A percentile compares a stretch with the other conserved stretches of the same genome.
These are phyloP conservation scores for Paracentrotus lividus DNA, from an alignment of 53 echinoderm and acorn worm genomes.

Conservation along the genomic window DNA sequence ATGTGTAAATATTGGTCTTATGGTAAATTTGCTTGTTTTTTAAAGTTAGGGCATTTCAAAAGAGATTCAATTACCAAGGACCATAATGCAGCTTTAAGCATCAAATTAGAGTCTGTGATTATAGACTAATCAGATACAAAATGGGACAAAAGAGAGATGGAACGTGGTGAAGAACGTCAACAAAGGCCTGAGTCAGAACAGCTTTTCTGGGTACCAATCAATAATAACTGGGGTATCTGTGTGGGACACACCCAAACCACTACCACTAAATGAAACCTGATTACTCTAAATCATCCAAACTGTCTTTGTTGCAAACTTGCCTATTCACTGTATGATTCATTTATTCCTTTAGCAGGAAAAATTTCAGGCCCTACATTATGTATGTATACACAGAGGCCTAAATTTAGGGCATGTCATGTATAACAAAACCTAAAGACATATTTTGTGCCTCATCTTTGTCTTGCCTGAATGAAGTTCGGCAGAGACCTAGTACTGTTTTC, in stretches of 20 bases:
- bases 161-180: conserved; percentile 29
- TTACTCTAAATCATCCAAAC: background rate
- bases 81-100: too few relatives aligned
- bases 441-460: background rate
- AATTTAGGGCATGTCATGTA: background rate
- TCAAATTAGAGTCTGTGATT: too few relatives aligned
- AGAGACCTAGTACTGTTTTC: too few relatives aligned
- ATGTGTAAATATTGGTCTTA: too few relatives aligned
- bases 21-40: too few relatives aligned
- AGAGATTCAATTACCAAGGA: too few relatives aligned
- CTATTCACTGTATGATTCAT: background rate
- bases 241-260: background rate
- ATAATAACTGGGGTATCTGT: conserved; percentile 1
- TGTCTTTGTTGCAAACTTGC: conserved; percentile 19
- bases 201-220: background rate
- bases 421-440: background rate
- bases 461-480: too few relatives aligned
- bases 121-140: too few relatives aligned
- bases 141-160: conserved; percentile 1
- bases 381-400: background rate
- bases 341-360: too few relatives aligned
- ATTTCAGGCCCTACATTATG: background rate
- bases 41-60: too few relatives aligned
- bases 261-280: background rate
- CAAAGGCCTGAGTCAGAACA: conserved; percentile 14